Evolutionary conservation across 2,113 vertebrate genomes (phyloP).

Genomic region (Monopterus albus): DNA sequence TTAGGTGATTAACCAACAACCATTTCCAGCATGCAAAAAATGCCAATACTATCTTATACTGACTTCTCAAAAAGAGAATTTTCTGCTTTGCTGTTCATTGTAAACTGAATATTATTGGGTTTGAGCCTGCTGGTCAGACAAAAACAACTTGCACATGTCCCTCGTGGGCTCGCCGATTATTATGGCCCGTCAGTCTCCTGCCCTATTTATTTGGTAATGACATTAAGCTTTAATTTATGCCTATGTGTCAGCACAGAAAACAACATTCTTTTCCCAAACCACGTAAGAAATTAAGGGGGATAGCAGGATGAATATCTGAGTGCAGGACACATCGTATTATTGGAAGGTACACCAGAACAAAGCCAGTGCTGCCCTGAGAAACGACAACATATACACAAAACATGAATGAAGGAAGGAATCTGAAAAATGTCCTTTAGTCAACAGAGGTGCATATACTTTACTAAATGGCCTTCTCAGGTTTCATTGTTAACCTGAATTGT

Average conservation of each 20-base stretch:
- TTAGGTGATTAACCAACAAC: not conserved
- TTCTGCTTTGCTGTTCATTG: too few relatives aligned
- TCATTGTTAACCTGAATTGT: constrained; percentile 67
- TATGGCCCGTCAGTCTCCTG: not conserved
- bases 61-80: too few relatives aligned
- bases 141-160: too few relatives aligned
- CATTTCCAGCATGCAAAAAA: not conserved
- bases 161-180: too few relatives aligned
- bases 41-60: too few relatives aligned
- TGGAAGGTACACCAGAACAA: constrained; percentile 44
- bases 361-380: constrained; percentile 50
- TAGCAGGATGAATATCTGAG: not conserved
- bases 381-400: constrained; percentile 52
- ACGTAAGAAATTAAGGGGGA: not conserved
- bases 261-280: too few relatives aligned
- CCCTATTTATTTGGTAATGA: too few relatives aligned
- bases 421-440: constrained; percentile 69
- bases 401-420: constrained; percentile 67
- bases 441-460: constrained; percentile 49
- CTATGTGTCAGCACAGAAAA: not conserved
- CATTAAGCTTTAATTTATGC: not conserved
- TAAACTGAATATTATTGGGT: too few relatives aligned
- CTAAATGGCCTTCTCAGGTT: constrained; percentile 55
- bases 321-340: constrained; percentile 3
- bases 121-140: too few relatives aligned